phyloP scores from a whole-genome alignment of 1,140 invertebrate genomes.

The Megathymus violae region DNA sequence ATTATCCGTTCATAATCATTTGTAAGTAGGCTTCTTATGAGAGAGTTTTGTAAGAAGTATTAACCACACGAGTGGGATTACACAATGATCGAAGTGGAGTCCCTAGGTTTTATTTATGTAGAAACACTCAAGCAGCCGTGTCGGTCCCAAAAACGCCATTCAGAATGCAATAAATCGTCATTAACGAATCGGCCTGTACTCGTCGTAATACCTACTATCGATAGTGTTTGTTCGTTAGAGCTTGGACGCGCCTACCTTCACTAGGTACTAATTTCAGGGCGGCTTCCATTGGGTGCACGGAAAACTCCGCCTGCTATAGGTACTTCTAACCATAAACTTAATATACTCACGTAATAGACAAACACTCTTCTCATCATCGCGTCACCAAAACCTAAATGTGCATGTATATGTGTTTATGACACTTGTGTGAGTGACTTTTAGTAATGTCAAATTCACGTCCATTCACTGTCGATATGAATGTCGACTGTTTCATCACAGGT shows the following conservation, averaged over 20 bases:
- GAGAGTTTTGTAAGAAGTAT: too few relatives aligned
- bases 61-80: conserved; percentile 6
- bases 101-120: conserved; percentile 60
- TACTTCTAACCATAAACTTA: too few relatives aligned
- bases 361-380: too few relatives aligned
- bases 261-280: not conserved
- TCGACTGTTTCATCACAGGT: too few relatives aligned
- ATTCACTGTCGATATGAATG: too few relatives aligned
- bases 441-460: too few relatives aligned
- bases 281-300: not conserved
- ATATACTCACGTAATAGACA: too few relatives aligned
- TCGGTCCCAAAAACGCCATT: conserved; percentile 53
- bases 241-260: conserved; percentile 11
- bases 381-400: too few relatives aligned
- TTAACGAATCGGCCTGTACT: conserved; percentile 45
- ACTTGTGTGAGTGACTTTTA: too few relatives aligned
- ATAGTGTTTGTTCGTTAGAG: conserved; percentile 46
- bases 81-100: conserved; percentile 25
- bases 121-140: conserved; percentile 54
- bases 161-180: conserved; percentile 66
- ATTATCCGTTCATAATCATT: too few relatives aligned
- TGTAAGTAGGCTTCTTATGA: too few relatives aligned
- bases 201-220: conserved; percentile 59
- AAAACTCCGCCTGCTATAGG: not conserved
- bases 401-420: too few relatives aligned